These are phyloP conservation scores for Eptesicus fuscus DNA, from an alignment of 2,113 vertebrate genomes.

Conservation along the genomic window DNA sequence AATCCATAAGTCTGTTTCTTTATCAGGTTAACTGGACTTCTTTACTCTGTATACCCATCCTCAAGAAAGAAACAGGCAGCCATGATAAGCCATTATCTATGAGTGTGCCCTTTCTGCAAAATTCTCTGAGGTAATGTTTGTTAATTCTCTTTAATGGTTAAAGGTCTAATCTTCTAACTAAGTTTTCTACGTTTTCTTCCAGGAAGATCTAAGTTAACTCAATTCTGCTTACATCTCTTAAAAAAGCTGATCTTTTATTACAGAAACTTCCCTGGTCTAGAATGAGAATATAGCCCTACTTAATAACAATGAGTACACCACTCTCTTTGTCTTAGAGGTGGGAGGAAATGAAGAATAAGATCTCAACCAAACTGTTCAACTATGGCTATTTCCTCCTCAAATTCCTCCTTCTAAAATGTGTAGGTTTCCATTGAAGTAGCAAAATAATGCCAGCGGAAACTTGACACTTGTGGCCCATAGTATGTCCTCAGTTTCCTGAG, in stretches of 20 bases:
- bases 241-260: not conserved
- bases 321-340: not conserved
- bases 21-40: not conserved
- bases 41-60: not conserved
- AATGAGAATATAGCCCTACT: not conserved
- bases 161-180: not conserved
- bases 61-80: not conserved
- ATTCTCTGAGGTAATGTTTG: not conserved
- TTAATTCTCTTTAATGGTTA: not conserved
- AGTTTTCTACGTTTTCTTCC: not conserved
- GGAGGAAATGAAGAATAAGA: rapidly evolving
- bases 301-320: not conserved
- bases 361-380: not conserved
- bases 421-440: not conserved
- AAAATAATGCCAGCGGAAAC: not conserved
- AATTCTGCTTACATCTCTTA: not conserved
- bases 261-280: not conserved
- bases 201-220: not conserved
- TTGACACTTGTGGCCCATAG: not conserved
- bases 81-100: no score
- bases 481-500: not conserved
- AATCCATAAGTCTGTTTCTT: not conserved
- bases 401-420: not conserved
- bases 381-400: not conserved
- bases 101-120: not conserved